Percentiles rank a stretch among this genome's conserved stretches.
These are phyloP conservation scores for Phaonia tiefii DNA, from an alignment of 2,888 invertebrate species.

Conservation along the genomic window DNA sequence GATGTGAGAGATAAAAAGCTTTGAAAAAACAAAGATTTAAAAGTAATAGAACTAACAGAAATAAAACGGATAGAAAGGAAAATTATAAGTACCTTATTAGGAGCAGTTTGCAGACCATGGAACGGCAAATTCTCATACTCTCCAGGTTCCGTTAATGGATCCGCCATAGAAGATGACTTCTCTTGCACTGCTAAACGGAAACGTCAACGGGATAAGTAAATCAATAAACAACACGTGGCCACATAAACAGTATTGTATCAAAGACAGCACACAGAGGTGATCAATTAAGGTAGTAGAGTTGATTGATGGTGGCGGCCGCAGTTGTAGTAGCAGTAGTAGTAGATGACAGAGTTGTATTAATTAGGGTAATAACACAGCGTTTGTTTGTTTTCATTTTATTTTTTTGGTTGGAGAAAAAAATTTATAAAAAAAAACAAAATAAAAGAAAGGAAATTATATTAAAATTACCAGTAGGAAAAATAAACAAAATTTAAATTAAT, in stretches of 20 bases:
- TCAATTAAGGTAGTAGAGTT: slow-evolving; percentile 4
- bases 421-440: slow-evolving; percentile 48
- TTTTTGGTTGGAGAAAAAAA: slow-evolving; percentile 46
- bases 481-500: slow-evolving; percentile 1
- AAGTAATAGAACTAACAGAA: background rate
- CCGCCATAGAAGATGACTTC: slow-evolving; percentile 82
- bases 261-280: slow-evolving; percentile 12
- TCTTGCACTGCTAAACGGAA: slow-evolving; percentile 78
- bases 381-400: slow-evolving; percentile 42
- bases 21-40: slow-evolving; percentile 38
- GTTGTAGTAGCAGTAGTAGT: slow-evolving; percentile 36
- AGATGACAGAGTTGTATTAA: slow-evolving; percentile 54
- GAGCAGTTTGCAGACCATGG: slow-evolving; percentile 96
- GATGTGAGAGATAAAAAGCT: slow-evolving; percentile 13
- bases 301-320: slow-evolving; percentile 48
- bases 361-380: slow-evolving; percentile 38
- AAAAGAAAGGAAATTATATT: slow-evolving; percentile 5
- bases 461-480: slow-evolving; percentile 6
- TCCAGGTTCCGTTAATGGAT: slow-evolving; percentile 90
- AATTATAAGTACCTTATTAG: slow-evolving; percentile 88
- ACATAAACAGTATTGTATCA: slow-evolving; percentile 4
- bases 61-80: slow-evolving; percentile 26
- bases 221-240: background rate
- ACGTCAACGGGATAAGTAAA: slow-evolving; percentile 48
- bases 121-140: slow-evolving; percentile 97